phyloP scores from a whole-genome alignment of 2,113 vertebrate species.

The Melanerpes formicivorus region DNA sequence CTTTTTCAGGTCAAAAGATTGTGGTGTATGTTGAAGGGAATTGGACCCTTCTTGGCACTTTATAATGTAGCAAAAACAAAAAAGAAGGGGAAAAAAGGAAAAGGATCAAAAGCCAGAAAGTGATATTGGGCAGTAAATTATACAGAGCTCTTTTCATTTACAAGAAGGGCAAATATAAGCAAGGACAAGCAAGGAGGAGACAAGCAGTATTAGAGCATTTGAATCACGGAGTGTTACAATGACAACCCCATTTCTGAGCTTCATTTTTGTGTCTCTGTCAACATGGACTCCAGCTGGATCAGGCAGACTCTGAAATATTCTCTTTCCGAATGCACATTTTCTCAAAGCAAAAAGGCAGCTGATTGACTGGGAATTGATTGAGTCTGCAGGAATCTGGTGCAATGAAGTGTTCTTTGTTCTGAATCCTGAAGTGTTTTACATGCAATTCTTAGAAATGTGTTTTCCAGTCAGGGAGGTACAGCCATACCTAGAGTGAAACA shows the following conservation, averaged over 20 bases:
- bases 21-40: conserved; percentile 45
- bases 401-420: neutral
- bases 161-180: neutral
- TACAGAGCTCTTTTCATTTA: neutral
- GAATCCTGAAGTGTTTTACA: neutral
- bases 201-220: neutral
- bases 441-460: neutral
- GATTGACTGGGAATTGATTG: neutral
- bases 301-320: neutral
- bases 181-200: neutral
- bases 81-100: conserved; percentile 62
- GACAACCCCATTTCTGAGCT: neutral
- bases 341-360: neutral
- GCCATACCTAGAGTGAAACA: neutral
- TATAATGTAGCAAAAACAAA: neutral
- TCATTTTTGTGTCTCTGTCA: neutral
- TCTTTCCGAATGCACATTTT: neutral
- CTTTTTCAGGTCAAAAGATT: conserved; percentile 67
- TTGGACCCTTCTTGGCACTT: conserved; percentile 27
- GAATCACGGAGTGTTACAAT: neutral
- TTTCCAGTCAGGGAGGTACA: neutral
- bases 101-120: conserved; percentile 58
- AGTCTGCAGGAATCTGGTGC: neutral
- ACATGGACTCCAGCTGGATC: neutral
- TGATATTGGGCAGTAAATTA: neutral